Base-by-base conservation (phyloP, 2,888 invertebrate genomes). In the Homarus gammarus region DNA sequence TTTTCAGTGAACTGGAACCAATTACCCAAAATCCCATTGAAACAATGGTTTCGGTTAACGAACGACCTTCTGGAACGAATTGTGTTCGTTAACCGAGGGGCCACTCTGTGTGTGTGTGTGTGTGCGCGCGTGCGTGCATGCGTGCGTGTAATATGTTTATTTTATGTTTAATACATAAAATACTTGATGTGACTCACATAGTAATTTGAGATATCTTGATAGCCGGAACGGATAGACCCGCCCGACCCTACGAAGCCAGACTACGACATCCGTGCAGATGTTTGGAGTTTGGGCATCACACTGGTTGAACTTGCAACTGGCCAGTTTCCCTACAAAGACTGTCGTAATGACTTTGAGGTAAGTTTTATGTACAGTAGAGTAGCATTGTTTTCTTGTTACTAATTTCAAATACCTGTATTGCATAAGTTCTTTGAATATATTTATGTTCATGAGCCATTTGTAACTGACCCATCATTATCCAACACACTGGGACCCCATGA, bases 211-310 rank as follows among this genome's bases (percentile, higher is more conserved):
- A 2, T 72, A 6, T 61, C 33, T 93, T 92, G 94, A 36, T 93
- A 98, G 98, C 99, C 99, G 82, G 99, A 99, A 95, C 95, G 99
- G 93, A 99, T 99, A 94, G 98, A 99, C 94, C 97, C 97, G 73
- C 97, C 97, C 38, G 97, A 98, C 94, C 98, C 98, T 38, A 96
- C 96, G 91, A 96, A 97, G 93, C 98, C 98, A 84, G 98, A 98
- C 94, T 99, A 99, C 94, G 99, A 99, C 95, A 98, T 99, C 93
- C 96, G 99, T 93, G 99, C 99, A 33, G 99, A 99, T 95, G 99
- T 99, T 82, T 99, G 99, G 99, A 99, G 99, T 92, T 95, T 99
- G 92, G 99, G 99, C 93, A 99, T 98, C 93, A 98, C 98, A 86
- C 95, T 98, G 89, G 98, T 99, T 83, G 99, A 99, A 95, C 95